A percentile compares a stretch with the other conserved stretches of the same genome.
phyloP scores from a whole-genome alignment of 2,113 vertebrate species.

The Sterrhoptilus dennistouni region DNA sequence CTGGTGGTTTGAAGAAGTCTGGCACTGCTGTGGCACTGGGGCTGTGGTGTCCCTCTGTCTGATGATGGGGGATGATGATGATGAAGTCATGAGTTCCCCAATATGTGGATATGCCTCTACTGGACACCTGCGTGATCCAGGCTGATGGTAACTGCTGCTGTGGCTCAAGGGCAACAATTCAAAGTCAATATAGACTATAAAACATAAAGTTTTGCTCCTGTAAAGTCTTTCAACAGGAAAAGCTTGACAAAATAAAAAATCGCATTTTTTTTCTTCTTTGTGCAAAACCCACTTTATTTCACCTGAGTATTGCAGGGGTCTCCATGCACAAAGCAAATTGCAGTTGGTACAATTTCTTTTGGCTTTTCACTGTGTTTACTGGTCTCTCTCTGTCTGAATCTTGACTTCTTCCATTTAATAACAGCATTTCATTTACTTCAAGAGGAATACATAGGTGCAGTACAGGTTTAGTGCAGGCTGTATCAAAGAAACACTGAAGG shows the following conservation, averaged over 20 bases:
- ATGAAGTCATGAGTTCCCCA: neutral
- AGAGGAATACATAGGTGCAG: neutral
- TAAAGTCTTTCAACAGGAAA: neutral
- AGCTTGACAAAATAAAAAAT: neutral
- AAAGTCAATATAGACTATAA: neutral
- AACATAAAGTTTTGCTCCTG: neutral
- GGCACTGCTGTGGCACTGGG: accelerated
- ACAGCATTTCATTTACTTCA: neutral
- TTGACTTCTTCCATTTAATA: neutral
- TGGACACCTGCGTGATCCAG: accelerated
- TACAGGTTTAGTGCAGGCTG: neutral
- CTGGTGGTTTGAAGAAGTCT: neutral
- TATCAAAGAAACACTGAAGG: neutral
- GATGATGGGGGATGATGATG: neutral
- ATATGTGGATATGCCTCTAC: accelerated
- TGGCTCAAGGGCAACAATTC: neutral
- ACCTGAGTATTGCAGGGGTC: neutral
- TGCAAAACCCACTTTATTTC: neutral
- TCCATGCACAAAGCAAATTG: neutral
- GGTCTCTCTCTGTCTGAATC: neutral
- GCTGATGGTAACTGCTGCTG: neutral
- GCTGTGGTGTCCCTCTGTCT: neutral
- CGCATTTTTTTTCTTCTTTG: neutral
- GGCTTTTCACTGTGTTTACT: neutral
- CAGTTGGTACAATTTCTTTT: neutral